Percentiles rank a stretch among this genome's conserved stretches.
phyloP scores from a whole-genome alignment of 2,797 vertebrate species.

The Hippocampus kuda region DNA sequence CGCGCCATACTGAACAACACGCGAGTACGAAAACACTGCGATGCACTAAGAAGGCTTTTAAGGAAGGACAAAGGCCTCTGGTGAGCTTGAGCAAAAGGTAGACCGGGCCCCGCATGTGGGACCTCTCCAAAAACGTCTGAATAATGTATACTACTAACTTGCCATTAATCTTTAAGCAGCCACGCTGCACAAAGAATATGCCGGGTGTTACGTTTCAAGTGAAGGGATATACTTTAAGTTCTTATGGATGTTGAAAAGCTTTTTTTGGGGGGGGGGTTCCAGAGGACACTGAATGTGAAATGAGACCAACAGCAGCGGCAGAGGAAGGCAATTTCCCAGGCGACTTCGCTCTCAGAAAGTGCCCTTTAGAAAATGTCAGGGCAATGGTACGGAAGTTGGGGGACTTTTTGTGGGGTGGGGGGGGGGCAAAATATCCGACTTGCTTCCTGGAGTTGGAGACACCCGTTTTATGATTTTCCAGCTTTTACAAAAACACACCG shows the following conservation, averaged over 20 bases:
- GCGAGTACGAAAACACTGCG: background rate
- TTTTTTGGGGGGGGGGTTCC: background rate
- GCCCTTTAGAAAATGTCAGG: slow-evolving; percentile 8
- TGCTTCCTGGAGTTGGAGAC: no score
- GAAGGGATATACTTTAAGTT: slow-evolving; percentile 45
- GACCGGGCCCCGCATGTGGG: slow-evolving; percentile 42
- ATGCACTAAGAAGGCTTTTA: slow-evolving; percentile 28
- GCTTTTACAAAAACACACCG: no score
- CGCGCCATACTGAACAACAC: background rate
- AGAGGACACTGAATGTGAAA: background rate
- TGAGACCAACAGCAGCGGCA: slow-evolving; percentile 1
- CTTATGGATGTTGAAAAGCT: slow-evolving; percentile 37
- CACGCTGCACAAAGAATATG: slow-evolving; percentile 59
- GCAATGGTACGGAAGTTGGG: background rate
- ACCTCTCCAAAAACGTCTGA: slow-evolving; percentile 61
- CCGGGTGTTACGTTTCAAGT: slow-evolving; percentile 61
- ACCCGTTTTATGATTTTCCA: no score
- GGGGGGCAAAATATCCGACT: no score
- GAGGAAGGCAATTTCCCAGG: slow-evolving; percentile 5
- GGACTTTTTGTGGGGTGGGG: no score
- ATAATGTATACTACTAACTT: slow-evolving; percentile 74
- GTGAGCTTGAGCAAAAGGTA: slow-evolving; percentile 39
- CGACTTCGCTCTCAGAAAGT: slow-evolving; percentile 2
- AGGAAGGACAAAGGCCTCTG: slow-evolving; percentile 37
- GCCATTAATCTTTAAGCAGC: slow-evolving; percentile 70